A percentile compares a stretch with the other conserved stretches of the same genome.
Conservation (phyloP, 2,113 vertebrate species). For the Daboia siamensis region DNA sequence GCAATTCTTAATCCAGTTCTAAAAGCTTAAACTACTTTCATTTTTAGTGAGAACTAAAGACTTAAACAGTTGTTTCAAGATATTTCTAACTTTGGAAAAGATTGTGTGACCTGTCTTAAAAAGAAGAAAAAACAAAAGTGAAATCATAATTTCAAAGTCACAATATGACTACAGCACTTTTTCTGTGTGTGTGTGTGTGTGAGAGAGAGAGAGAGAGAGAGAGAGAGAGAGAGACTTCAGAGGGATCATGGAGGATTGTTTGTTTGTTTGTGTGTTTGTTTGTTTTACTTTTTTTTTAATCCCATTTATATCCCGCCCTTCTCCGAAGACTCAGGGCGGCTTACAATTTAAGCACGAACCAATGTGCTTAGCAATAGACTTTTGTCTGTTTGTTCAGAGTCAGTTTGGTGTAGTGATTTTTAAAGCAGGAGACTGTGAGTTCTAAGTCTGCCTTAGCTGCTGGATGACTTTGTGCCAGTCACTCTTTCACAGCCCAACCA, state of each 20-base stretch:
- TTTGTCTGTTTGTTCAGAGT: neutral
- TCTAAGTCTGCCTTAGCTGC: neutral
- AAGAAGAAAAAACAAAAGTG: neutral
- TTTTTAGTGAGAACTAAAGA: neutral
- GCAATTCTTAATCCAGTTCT: neutral
- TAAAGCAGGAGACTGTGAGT: neutral
- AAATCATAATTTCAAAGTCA: neutral
- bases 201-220: no score
- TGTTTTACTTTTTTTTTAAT: no score
- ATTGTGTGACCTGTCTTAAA: neutral
- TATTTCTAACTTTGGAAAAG: neutral
- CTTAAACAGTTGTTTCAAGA: neutral
- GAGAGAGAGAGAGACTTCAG: no score
- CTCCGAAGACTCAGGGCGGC: no score
- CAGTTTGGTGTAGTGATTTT: neutral
- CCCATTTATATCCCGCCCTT: no score
- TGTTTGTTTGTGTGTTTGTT: no score
- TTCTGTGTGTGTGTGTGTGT: no score
- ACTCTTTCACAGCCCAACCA: neutral
- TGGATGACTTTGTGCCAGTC: neutral
- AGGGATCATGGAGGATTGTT: neutral
- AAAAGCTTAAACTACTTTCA: neutral
- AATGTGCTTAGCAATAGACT: no score
- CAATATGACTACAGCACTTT: neutral
- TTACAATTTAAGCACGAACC: no score